phyloP scores from a whole-genome alignment of 2,113 vertebrate genomes.

The Lynx canadensis region DNA sequence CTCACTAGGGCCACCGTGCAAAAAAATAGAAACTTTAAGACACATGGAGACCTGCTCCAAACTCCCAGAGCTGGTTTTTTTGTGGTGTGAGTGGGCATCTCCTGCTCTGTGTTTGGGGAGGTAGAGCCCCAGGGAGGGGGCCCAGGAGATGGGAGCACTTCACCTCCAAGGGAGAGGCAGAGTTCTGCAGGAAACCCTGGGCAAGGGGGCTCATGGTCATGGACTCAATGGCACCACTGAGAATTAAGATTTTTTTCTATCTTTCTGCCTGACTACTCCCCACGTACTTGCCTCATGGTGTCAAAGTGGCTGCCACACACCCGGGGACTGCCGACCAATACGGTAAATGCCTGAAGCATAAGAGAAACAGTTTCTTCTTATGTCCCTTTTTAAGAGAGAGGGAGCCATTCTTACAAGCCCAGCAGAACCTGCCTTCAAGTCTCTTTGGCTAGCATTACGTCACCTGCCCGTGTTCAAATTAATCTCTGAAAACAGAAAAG shows the following conservation, averaged over 20 bases:
- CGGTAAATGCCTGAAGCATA: not conserved
- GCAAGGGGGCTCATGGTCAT: not conserved
- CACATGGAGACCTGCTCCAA: not conserved
- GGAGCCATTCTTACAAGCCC: not conserved
- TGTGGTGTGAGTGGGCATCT: fast-evolving
- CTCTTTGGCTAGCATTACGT: not conserved
- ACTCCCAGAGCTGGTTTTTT: not conserved
- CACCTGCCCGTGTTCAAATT: not conserved
- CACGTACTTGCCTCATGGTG: not conserved
- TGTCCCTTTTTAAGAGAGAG: not conserved
- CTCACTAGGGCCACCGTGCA: not conserved
- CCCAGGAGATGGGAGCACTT: not conserved
- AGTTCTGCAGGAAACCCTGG: not conserved
- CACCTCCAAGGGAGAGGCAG: not conserved
- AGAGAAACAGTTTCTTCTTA: not conserved
- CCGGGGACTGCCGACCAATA: not conserved
- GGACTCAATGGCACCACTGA: not conserved
- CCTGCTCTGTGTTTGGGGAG: not conserved
- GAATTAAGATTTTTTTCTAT: not conserved
- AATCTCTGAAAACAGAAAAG: not conserved
- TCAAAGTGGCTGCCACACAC: not conserved
- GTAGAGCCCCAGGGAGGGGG: not conserved
- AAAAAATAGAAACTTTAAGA: not conserved
- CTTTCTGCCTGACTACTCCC: not conserved
- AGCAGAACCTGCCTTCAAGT: not conserved